Evolutionary conservation across 2,797 vertebrate genomes (phyloP), one percentile per base, ranked within the genome.

Genomic region (Anabacerthia variegaticeps): DNA sequence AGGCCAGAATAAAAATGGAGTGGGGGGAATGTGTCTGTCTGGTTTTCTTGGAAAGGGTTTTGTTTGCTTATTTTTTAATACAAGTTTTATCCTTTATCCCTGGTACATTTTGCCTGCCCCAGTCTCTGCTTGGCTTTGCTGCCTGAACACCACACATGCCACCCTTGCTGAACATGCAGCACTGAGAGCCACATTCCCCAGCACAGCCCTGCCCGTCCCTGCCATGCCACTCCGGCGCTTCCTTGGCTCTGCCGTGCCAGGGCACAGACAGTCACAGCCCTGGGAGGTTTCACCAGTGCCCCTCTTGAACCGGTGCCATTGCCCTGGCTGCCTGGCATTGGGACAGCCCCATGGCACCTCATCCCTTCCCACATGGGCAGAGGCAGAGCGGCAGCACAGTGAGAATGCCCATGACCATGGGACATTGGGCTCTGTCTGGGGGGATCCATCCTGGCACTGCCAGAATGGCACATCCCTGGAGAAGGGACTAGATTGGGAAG

Each of bases 241-340:
- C 81, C 85, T 37, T 2, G n/a, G 85, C 73, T 68, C 23, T 62
- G 63, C 7, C 1, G 55, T 88, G 76, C 75, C 63, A 61, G 61
- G 78, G 37, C 54, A 54, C 68, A 78, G 83, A n/a, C 36, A 82
- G 66, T 46, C 48, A 46, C 55, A 79, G 36, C 34, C 68, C 82
- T 85, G 69, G 85, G 71, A 90, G 94, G 89, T 86, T 88, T 89
- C 41, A 61, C 67, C 56, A 12, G 52, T 63, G 83, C 22, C 94
- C 73, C 85, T 78, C 49, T 58, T 88, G 76, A 83, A 77, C 34
- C 0, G 17, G 7, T 41, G 44, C 69, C 71, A 58, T 37, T n/a
- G 24, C 4, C 65, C 44, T 2, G 44, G 27, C 54, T 63, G 69
- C 54, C 88, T 13, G 54, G 43, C 5, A 1, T 75, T 71, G 56